A percentile compares a stretch with the other conserved stretches of the same genome.
These are phyloP conservation scores for Falco concolor DNA, from an alignment of 2,797 vertebrate species.

Conservation along the genomic window DNA sequence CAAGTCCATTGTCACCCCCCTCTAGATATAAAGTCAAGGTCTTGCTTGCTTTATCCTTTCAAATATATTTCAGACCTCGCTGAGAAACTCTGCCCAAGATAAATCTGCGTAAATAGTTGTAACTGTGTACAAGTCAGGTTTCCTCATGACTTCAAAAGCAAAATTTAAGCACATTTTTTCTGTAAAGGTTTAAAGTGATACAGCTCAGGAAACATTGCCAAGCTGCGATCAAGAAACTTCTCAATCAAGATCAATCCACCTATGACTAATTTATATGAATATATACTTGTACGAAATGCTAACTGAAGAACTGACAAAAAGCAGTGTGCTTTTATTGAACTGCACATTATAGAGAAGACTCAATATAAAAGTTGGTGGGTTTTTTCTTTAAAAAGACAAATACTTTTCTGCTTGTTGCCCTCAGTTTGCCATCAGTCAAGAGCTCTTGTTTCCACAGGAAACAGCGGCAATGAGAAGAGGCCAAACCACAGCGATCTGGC, in stretches of 20 bases:
- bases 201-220: background rate
- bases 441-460: conserved; percentile 57
- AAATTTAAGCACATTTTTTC: background rate
- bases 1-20: background rate
- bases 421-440: background rate
- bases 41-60: background rate
- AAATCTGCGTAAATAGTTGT: background rate
- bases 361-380: background rate
- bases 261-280: background rate
- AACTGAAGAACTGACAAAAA: background rate
- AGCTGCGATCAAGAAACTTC: background rate
- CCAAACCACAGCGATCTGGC: background rate
- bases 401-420: background rate
- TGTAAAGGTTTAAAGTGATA: background rate
- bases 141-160: background rate
- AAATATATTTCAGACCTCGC: background rate
- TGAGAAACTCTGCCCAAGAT: background rate
- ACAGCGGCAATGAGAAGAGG: background rate
- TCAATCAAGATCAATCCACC: background rate
- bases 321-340: background rate
- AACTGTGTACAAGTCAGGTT: background rate
- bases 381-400: background rate
- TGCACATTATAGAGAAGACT: background rate
- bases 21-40: background rate
- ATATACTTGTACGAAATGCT: background rate